A percentile compares a stretch with the other conserved stretches of the same genome.
These are phyloP conservation scores for Spodoptera picta DNA, from an alignment of 2,888 invertebrate species.

Conservation along the genomic window DNA sequence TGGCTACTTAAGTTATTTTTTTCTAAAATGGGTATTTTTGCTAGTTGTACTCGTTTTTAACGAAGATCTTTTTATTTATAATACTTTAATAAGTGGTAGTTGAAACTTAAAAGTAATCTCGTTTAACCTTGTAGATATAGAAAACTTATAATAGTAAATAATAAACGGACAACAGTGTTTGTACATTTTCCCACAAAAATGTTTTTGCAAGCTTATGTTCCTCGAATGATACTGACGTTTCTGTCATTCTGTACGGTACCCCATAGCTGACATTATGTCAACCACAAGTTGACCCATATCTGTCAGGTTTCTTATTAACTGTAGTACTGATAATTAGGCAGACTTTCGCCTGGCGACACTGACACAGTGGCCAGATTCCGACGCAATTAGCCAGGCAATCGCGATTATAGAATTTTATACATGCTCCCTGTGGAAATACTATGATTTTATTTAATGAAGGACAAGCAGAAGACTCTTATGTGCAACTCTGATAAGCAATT, in stretches of 20 bases:
- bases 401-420: conserved; percentile 65
- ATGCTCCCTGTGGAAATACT: conserved; percentile 35
- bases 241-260: neutral
- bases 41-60: neutral
- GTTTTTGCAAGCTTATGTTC: too few species aligned
- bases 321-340: conserved; percentile 51
- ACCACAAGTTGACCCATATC: conserved; percentile 30
- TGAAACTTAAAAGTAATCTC: too few species aligned
- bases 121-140: too few species aligned
- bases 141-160: too few species aligned
- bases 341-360: conserved; percentile 62
- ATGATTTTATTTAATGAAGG: conserved; percentile 13
- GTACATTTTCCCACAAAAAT: too few species aligned
- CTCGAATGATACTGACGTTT: too few species aligned
- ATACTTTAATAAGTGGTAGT: too few species aligned
- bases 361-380: conserved; percentile 70
- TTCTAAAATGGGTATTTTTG: neutral
- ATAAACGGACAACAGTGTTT: too few species aligned
- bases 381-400: conserved; percentile 67
- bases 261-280: conserved; percentile 14
- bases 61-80: too few species aligned
- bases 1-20: neutral
- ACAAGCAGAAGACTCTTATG: too few species aligned
- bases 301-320: conserved; percentile 41
- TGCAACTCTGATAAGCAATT: too few species aligned